Evolutionary conservation across 1,140 invertebrate species (phyloP).

Genomic region (Drosophila rufa): DNA sequence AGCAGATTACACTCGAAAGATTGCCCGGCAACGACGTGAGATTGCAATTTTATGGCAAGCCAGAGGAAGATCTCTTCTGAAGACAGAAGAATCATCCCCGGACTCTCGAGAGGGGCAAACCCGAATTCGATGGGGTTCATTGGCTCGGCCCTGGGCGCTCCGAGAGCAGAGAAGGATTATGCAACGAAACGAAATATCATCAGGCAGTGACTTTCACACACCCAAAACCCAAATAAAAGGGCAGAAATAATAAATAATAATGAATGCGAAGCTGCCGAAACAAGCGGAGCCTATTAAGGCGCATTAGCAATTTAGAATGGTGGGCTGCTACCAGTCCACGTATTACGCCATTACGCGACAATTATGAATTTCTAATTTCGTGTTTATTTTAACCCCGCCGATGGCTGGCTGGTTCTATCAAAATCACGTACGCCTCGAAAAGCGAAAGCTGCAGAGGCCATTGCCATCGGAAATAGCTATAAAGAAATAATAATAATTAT

Average conservation of each 20-base stretch:
- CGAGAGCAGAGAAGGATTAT: constrained; percentile 61
- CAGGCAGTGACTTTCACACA: constrained; percentile 61
- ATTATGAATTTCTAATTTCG: constrained; percentile 81
- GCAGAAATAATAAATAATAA: constrained; percentile 9
- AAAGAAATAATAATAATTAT: constrained; percentile 27
- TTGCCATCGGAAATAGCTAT: constrained; percentile 61
- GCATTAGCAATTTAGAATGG: constrained; percentile 79
- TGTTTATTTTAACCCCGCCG: constrained; percentile 36
- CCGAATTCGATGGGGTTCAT: constrained; percentile 69
- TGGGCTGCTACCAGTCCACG: constrained; percentile 53
- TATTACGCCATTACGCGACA: constrained; percentile 66
- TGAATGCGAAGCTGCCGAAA: constrained; percentile 38
- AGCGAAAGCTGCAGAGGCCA: constrained; percentile 74
- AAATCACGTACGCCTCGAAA: constrained; percentile 70
- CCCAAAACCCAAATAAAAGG: constrained; percentile 7
- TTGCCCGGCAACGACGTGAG: constrained; percentile 64
- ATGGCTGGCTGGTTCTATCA: constrained; percentile 46
- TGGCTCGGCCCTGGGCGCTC: constrained; percentile 47
- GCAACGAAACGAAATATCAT: constrained; percentile 80
- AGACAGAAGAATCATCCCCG: constrained; percentile 7
- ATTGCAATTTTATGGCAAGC: constrained; percentile 76
- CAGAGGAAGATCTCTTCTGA: constrained; percentile 26
- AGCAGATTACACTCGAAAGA: constrained; percentile 74
- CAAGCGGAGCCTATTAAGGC: constrained; percentile 70
- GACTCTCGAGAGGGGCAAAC: constrained; percentile 5